Base-by-base conservation (phyloP, 2,888 invertebrate genomes). In the Anticlea derivata region DNA sequence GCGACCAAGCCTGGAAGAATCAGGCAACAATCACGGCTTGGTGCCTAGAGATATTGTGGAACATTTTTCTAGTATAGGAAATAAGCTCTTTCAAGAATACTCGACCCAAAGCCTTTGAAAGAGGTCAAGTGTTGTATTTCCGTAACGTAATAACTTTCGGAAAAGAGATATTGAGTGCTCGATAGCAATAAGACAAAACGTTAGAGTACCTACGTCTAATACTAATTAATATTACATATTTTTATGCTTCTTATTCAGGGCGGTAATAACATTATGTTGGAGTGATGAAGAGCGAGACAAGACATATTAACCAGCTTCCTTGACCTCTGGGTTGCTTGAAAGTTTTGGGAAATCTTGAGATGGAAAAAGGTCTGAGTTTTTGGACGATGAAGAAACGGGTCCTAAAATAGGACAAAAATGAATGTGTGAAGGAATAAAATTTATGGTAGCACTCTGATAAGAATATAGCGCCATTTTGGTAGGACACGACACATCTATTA, bases 61-160 rank as follows among this genome's bases (percentile, higher is more conserved):
- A n/a, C n/a, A n/a, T 11, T n/a, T 24, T 13, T 26, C 24, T 13
- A n/a, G 7, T 11, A 37, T 1, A 37, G 37, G 17, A 37, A 26
- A 37, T 37, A 26, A 24, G 30, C 22, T 30, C 7, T 10, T 34
- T n/a, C 13, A 38, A 30, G 40, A 30, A 22, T 29, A 6, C 7
- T 24, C 13, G 5, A 7, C n/a, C 12, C 7, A 37, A 35, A 35
- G 35, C 27, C 26, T 35, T 20, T 33, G 7, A 29, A 27, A 27
- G 7, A 29, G 35, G 45, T 45, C 35, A 29, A 35, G 34, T 27
- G 23, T 23, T 22, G 11, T 37, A 23, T 23, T 45, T 29, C 29
- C 12, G 35, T 22, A 37, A 45, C 22, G 12, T 8, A 7, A 30
- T 30, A 45, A 10, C 8, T 8, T 37, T 29, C n/a, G 7, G 13